Conservation (phyloP, 1,140 invertebrate species). For the Drosophila cardini region DNA sequence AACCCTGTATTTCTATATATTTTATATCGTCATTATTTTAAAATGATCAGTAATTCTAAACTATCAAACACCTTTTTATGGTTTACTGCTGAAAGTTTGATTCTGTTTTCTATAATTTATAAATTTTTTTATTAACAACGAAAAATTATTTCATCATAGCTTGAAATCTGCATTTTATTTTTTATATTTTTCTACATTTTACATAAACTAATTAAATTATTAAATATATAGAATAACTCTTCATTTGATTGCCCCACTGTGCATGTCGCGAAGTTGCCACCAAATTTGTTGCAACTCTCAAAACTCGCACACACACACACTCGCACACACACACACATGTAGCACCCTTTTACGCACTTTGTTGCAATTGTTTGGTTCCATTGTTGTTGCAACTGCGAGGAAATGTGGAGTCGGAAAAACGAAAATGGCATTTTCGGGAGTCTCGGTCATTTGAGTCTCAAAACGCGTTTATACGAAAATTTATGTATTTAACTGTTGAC, state of each 20-base stretch:
- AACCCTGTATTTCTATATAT: too few species aligned
- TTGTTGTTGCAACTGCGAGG: conserved; percentile 28
- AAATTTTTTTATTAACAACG: too few species aligned
- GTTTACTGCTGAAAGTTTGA: too few species aligned
- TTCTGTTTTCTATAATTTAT: too few species aligned
- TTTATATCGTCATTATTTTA: too few species aligned
- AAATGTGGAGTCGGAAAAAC: conserved; percentile 29
- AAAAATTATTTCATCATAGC: too few species aligned
- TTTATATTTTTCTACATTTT: too few species aligned
- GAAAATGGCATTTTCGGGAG: conserved; percentile 40
- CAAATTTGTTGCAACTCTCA: conserved; percentile 38
- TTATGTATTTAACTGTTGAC: conserved; percentile 82
- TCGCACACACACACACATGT: conserved; percentile 6
- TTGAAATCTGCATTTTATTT: too few species aligned
- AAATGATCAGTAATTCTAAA: too few species aligned
- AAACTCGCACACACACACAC: conserved; percentile 18
- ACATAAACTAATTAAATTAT: too few species aligned
- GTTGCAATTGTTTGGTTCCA: conserved; percentile 26
- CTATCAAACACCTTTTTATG: too few species aligned
- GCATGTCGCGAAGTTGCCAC: conserved; percentile 19
- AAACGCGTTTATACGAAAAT: conserved; percentile 83
- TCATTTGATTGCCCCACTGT: conserved; percentile 8
- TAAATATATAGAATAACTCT: too few species aligned
- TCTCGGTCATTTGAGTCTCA: conserved; percentile 54
- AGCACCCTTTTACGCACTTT: conserved; percentile 27